phyloP scores from a whole-genome alignment of 2,113 vertebrate species.

The Archocentrus centrarchus region DNA sequence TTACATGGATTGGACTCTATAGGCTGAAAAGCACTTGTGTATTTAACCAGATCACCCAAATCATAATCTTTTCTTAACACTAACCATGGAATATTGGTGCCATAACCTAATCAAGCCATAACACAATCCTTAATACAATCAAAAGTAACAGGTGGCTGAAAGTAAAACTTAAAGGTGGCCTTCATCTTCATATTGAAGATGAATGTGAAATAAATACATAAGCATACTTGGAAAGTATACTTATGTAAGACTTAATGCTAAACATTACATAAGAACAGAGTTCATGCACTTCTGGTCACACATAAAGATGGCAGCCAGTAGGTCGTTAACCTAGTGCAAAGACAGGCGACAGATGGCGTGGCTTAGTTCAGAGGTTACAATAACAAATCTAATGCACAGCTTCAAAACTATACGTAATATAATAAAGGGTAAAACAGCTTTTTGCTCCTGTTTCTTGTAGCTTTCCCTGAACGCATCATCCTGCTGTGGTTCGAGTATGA shows the following conservation, averaged over 20 bases:
- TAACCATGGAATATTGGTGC: no score
- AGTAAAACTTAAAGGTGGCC: no score
- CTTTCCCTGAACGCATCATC: not conserved
- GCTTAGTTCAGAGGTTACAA: not conserved
- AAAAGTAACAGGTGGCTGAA: no score
- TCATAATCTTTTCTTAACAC: no score
- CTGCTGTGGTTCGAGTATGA: not conserved
- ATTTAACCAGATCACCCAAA: no score
- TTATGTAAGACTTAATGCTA: not conserved
- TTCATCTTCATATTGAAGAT: not conserved
- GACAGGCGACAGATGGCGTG: not conserved
- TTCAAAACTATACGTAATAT: not conserved
- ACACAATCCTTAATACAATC: no score
- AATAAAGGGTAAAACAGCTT: not conserved
- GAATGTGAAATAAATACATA: not conserved
- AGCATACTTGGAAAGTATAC: not conserved
- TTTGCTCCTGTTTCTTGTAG: not conserved
- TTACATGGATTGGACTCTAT: no score
- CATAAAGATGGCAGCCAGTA: not conserved
- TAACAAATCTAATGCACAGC: not conserved
- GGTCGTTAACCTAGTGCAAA: not conserved
- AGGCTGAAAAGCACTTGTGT: not conserved
- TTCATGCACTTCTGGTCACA: not conserved
- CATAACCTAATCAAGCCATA: no score
- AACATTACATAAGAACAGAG: conserved; percentile 4